Evolutionary conservation across 2,888 invertebrate species (phyloP).

Genomic region (Cosmia trapezina): DNA sequence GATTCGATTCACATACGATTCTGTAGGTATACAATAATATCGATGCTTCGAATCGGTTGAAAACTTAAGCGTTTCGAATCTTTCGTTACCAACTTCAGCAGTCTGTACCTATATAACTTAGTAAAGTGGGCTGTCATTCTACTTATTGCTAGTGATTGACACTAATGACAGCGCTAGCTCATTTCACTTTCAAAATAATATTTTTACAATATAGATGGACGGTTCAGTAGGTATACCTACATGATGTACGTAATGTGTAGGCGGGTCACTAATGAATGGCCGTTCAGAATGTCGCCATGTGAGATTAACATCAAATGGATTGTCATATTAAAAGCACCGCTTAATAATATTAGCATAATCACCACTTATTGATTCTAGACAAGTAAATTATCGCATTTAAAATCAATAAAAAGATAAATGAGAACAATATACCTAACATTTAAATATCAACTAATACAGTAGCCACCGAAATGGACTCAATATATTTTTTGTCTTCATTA

Average conservation of each 20-base stretch:
- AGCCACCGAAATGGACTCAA: constrained; percentile 17
- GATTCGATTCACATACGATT: constrained; percentile 35
- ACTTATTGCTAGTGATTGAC: background rate
- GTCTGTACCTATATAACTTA: no score
- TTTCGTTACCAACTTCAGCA: background rate
- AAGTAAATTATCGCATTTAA: constrained; percentile 29
- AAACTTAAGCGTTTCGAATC: background rate
- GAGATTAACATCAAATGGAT: constrained; percentile 45
- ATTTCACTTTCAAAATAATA: background rate
- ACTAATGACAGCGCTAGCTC: background rate
- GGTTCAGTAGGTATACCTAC: background rate
- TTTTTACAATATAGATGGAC: no score
- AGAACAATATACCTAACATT: constrained; percentile 36
- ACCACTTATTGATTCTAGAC: constrained; percentile 32
- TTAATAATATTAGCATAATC: constrained; percentile 46
- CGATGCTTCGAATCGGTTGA: constrained; percentile 19
- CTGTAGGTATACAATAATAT: constrained; percentile 28
- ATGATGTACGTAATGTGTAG: background rate
- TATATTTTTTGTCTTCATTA: constrained; percentile 24
- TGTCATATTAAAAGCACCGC: constrained; percentile 36
- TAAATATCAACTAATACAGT: constrained; percentile 44
- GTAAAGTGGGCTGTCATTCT: background rate
- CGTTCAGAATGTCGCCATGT: constrained; percentile 14
- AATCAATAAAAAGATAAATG: constrained; percentile 45
- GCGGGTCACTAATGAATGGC: constrained; percentile 29